A percentile compares a stretch with the other conserved stretches of the same genome.
These are phyloP conservation scores for Tragelaphus imberbis DNA, from an alignment of 2,113 vertebrate species.

Conservation along the genomic window DNA sequence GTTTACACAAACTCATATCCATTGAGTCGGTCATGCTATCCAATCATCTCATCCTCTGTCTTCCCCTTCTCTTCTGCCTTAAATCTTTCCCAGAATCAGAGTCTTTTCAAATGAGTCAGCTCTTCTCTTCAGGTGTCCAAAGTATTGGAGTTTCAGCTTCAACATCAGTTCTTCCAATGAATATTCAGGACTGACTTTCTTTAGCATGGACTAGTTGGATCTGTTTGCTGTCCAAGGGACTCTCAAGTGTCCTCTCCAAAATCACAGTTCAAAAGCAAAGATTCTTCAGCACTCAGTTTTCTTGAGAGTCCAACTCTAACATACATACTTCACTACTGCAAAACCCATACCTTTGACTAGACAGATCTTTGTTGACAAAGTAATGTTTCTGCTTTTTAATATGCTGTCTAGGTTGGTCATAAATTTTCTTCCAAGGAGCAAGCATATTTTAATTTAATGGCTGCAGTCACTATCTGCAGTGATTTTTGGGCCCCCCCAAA, in stretches of 20 bases:
- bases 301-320: neutral
- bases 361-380: neutral
- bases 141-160: neutral
- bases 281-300: neutral
- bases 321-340: neutral
- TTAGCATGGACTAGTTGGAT: neutral
- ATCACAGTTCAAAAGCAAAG: neutral
- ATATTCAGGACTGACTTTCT: neutral
- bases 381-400: neutral
- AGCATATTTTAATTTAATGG: neutral
- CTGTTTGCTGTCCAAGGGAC: neutral
- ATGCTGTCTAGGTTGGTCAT: neutral
- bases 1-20: neutral
- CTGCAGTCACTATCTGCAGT: neutral
- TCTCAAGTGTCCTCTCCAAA: neutral
- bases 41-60: neutral
- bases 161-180: neutral
- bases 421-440: neutral
- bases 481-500: accelerated
- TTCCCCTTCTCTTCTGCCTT: neutral
- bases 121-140: neutral
- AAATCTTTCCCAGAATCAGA: neutral
- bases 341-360: neutral
- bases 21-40: neutral
- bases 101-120: neutral